phyloP scores from a whole-genome alignment of 2,113 vertebrate genomes.

The Tylochromis polylepis region DNA sequence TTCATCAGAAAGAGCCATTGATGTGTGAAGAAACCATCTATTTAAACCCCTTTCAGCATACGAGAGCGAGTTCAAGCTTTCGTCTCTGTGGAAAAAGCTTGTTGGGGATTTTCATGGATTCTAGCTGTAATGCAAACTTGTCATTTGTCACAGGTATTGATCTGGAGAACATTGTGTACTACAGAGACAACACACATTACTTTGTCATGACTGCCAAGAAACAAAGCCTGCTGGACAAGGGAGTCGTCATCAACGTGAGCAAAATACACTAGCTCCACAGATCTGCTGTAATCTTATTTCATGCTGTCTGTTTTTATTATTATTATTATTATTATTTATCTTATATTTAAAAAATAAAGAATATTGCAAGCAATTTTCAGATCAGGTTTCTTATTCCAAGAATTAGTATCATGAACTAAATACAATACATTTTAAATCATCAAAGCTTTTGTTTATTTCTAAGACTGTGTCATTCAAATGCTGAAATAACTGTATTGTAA shows the following conservation, averaged over 20 bases:
- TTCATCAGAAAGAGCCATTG: neutral
- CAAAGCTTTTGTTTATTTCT: neutral
- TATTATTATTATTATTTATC: neutral
- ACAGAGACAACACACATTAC: slow-evolving; percentile 96
- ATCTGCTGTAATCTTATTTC: neutral
- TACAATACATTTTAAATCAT: neutral
- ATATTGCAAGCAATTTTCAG: neutral
- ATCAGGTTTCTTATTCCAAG: neutral
- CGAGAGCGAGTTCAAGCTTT: neutral
- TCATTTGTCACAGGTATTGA: slow-evolving; percentile 81
- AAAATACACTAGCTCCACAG: neutral
- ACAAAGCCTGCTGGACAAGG: slow-evolving; percentile 94
- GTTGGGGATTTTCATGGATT: neutral
- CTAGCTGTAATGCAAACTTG: neutral
- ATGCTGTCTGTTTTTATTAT: neutral
- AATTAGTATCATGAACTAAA: neutral
- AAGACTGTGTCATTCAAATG: neutral
- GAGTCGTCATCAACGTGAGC: slow-evolving; percentile 90
- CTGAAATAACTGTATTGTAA: neutral
- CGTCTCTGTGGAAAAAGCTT: neutral
- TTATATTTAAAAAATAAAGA: neutral
- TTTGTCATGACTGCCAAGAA: slow-evolving; percentile 99
- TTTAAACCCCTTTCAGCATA: neutral
- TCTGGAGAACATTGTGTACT: slow-evolving; percentile 98
- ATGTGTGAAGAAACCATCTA: neutral